Percentiles rank a stretch among this genome's conserved stretches.
phyloP scores from a whole-genome alignment of 2,888 invertebrate genomes.

The Brenthis daphne region DNA sequence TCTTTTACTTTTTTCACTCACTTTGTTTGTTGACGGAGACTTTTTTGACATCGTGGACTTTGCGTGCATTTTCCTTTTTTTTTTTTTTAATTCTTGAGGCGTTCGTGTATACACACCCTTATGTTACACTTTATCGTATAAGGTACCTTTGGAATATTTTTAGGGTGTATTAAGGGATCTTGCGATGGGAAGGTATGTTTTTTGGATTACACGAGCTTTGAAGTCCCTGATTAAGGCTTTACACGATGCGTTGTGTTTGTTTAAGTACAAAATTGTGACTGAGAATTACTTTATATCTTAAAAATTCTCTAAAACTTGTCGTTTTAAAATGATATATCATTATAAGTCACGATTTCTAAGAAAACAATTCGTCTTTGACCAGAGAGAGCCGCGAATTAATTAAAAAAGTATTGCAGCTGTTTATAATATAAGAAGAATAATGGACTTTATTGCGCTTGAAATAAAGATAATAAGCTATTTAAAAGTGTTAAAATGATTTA shows the following conservation, averaged over 20 bases:
- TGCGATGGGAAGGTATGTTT: slow-evolving; percentile 65
- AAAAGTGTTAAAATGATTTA: slow-evolving; percentile 9
- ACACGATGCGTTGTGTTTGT: slow-evolving; percentile 71
- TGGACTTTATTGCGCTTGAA: slow-evolving; percentile 24
- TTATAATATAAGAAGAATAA: slow-evolving; percentile 31
- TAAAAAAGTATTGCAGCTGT: slow-evolving; percentile 59
- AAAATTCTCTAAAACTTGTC: neutral
- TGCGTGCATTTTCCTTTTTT: slow-evolving; percentile 62
- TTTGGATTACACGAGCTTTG: slow-evolving; percentile 76
- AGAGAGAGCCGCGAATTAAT: slow-evolving; percentile 64
- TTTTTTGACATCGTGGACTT: slow-evolving; percentile 81
- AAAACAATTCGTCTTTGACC: slow-evolving; percentile 61
- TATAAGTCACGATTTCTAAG: slow-evolving; percentile 57
- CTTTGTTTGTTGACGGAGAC: slow-evolving; percentile 78
- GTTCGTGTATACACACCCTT: slow-evolving; percentile 70
- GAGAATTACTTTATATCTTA: neutral
- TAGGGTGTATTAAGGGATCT: slow-evolving; percentile 70
- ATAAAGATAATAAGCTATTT: slow-evolving; percentile 20
- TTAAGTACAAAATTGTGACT: slow-evolving; percentile 44
- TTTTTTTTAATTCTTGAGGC: slow-evolving; percentile 75
- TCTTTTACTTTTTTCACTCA: slow-evolving; percentile 65
- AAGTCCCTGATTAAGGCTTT: slow-evolving; percentile 65
- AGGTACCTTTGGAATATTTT: slow-evolving; percentile 52
- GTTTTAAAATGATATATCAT: slow-evolving; percentile 54
- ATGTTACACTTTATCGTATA: slow-evolving; percentile 58